Base-by-base conservation (phyloP, 2,113 vertebrate genomes). In the Cavia aperea region DNA sequence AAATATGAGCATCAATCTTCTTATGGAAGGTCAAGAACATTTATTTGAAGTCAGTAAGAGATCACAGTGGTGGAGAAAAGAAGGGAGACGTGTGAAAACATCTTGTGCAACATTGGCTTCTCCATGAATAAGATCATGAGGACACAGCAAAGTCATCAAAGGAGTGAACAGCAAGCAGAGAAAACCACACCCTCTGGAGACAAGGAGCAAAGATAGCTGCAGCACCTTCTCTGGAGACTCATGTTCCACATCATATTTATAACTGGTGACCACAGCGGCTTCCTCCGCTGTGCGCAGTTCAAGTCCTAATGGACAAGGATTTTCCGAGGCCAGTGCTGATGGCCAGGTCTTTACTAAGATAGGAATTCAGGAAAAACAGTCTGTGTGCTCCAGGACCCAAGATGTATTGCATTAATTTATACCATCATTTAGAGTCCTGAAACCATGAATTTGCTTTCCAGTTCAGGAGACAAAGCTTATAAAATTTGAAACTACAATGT, bases 1-100 rank as follows among this genome's bases (percentile, higher is more conserved):
- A 99, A 99, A 97, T 99, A 99, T 36, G 98, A 99, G 94, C 99
- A 99, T 96, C 98, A 98, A 96, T 98, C 98, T 0, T 98, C 99
- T 89, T 98, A 98, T 16, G 98, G 98, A 75, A 96, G 96, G 97
- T 99, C 95, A 98, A 98, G 96, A 98, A 99, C 96, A 98, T 99
- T 58, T 98, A 98, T 12, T 99, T 0, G 98, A 98, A 96, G 99
- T 99, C 89, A 99, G 98, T 97, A 98, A 99, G 96, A 98, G 95
- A 97, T 99, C 62, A 98, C 98, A 7, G 98, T 98, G 88, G 98
- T 98, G 83, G 98, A 98, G 18, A 98, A 99, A 49, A 99, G 98
- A 94, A 97, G 98, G 89, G 98, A 99, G 94, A 99, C 98, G 98
- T 99, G 98, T 1, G 99, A 98, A 36, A 97, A 98, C 0, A 98